Evolutionary conservation across 2,113 vertebrate species (phyloP).

Genomic region (Sisor rabdophorus): DNA sequence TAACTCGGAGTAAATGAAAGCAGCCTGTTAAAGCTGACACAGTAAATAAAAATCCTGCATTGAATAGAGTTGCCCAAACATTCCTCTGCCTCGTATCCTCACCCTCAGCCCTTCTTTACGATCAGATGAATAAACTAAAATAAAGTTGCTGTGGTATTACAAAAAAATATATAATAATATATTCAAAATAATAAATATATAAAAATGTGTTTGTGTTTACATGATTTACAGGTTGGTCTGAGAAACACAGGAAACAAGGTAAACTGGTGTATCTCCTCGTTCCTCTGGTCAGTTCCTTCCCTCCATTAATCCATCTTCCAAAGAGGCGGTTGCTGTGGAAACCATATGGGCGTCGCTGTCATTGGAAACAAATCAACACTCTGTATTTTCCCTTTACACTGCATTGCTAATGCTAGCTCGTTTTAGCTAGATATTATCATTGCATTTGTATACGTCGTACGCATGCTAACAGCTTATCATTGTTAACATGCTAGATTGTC

Average conservation of each 20-base stretch:
- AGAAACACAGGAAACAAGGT: constrained; percentile 92
- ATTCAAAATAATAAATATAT: neutral
- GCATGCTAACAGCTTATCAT: no score
- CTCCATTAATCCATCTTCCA: neutral
- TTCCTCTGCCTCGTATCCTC: no score
- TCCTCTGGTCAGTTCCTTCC: neutral
- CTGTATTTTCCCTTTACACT: no score
- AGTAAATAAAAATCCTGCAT: neutral
- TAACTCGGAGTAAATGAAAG: neutral
- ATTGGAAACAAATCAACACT: neutral
- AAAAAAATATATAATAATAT: neutral
- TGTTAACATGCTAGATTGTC: neutral
- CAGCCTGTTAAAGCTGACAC: neutral
- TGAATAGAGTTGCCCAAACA: neutral
- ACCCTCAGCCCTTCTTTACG: no score
- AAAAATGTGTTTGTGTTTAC: neutral
- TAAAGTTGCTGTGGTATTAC: neutral
- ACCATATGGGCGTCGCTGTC: neutral
- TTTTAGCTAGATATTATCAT: neutral
- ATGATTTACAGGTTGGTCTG: constrained; percentile 83
- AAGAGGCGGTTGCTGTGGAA: neutral
- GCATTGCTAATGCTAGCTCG: neutral
- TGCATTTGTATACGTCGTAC: no score
- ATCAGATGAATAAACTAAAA: neutral
- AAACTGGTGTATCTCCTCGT: constrained; percentile 33